These are phyloP conservation scores for Charadrius vociferus DNA, from an alignment of 2,113 vertebrate genomes.

Conservation along the genomic window DNA sequence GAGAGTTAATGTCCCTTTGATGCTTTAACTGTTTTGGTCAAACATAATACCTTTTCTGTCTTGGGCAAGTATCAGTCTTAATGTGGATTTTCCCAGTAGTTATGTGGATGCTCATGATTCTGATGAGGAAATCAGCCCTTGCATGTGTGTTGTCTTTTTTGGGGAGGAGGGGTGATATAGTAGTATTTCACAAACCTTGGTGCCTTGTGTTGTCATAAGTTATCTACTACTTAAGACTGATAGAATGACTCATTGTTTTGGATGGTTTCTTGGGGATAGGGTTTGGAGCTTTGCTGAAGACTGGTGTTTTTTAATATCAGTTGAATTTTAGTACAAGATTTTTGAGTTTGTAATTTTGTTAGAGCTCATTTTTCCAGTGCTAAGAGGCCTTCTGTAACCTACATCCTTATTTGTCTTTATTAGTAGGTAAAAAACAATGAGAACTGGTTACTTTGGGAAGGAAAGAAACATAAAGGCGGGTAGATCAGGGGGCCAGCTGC, in stretches of 20 bases:
- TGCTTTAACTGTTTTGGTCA: background rate
- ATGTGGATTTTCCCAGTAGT: background rate
- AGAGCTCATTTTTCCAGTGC: background rate
- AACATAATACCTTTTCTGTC: background rate
- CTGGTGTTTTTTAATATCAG: background rate
- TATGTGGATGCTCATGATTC: background rate
- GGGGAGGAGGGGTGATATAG: background rate
- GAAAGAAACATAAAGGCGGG: background rate
- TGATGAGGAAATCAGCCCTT: background rate
- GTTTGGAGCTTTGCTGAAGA: background rate
- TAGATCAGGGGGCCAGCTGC: background rate
- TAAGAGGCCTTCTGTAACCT: background rate
- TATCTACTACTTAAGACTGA: background rate
- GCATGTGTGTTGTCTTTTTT: background rate
- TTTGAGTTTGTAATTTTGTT: background rate
- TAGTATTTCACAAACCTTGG: background rate
- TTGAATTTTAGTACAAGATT: background rate
- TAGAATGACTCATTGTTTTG: background rate
- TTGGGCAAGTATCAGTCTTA: background rate
- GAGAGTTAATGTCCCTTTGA: background rate
- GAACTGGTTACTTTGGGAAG: background rate
- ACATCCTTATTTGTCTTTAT: background rate
- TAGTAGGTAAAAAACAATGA: background rate
- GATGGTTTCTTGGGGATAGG: background rate
- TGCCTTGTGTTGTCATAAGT: background rate